A percentile compares a stretch with the other conserved stretches of the same genome.
These are phyloP conservation scores for Agrilus planipennis DNA, from an alignment of 1,140 invertebrate genomes.

Conservation along the genomic window DNA sequence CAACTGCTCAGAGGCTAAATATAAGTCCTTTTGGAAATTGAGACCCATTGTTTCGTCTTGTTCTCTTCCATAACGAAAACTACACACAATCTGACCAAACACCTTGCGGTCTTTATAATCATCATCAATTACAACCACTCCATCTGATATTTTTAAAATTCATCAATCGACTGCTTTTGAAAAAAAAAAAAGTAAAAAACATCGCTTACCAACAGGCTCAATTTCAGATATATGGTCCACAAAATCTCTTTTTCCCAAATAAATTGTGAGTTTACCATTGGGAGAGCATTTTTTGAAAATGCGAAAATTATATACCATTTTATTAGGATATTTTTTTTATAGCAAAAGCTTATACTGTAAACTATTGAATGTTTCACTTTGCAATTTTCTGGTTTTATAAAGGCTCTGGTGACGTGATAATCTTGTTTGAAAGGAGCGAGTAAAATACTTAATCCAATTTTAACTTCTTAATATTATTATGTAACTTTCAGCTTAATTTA, in stretches of 20 bases:
- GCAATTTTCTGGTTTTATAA: too few species aligned
- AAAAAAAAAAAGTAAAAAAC: constrained; percentile 7
- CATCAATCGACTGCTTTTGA: constrained; percentile 4
- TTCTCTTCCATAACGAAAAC: constrained; percentile 95
- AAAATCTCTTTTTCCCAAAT: constrained; percentile 92
- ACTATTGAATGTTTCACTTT: too few species aligned
- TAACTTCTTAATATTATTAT: too few species aligned
- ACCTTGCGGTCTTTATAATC: constrained; percentile 82
- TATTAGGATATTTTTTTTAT: constrained; percentile 26
- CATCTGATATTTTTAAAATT: constrained; percentile 56
- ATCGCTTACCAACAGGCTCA: constrained; percentile 76
- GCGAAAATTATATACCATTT: constrained; percentile 80
- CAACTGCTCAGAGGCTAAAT: constrained; percentile 74
- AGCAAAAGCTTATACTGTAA: too few species aligned
- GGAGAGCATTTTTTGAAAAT: constrained; percentile 93
- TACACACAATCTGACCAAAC: constrained; percentile 89
- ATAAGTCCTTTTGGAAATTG: constrained; percentile 95
- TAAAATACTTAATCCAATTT: too few species aligned
- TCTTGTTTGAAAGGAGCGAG: too few species aligned
- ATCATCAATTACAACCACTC: constrained; percentile 82
- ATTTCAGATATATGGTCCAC: constrained; percentile 87
- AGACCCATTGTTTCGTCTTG: constrained; percentile 97
- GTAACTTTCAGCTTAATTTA: too few species aligned
- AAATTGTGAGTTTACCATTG: constrained; percentile 88
- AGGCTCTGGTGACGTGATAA: too few species aligned